These are phyloP conservation scores for Antheraea mylitta DNA, from an alignment of 1,140 invertebrate genomes.

Conservation along the genomic window DNA sequence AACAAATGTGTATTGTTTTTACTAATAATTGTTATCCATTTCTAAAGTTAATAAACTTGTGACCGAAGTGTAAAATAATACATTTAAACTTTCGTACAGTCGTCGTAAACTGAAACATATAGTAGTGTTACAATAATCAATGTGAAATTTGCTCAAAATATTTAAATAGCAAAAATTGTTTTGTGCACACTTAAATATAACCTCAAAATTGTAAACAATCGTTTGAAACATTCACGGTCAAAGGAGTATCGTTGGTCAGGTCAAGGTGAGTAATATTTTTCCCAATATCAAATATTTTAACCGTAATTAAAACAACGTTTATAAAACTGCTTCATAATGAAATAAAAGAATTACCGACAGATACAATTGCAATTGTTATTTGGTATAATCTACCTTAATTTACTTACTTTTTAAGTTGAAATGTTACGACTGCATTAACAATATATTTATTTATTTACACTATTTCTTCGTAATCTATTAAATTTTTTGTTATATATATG, in stretches of 20 bases:
- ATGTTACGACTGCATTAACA: too few species aligned
- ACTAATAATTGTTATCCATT: not conserved
- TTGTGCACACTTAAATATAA: slow-evolving; percentile 15
- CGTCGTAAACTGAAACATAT: not conserved
- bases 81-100: not conserved
- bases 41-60: not conserved
- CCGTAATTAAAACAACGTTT: not conserved
- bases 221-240: slow-evolving; percentile 12
- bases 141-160: not conserved
- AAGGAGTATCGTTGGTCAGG: slow-evolving; percentile 13
- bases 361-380: too few species aligned
- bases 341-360: not conserved
- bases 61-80: not conserved
- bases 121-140: not conserved
- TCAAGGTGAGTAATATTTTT: slow-evolving; percentile 6
- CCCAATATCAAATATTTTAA: not conserved
- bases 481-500: too few species aligned
- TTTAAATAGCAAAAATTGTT: not conserved
- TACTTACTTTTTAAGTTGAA: too few species aligned
- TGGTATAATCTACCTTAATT: too few species aligned
- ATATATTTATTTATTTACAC: too few species aligned
- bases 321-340: not conserved
- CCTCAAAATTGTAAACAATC: slow-evolving; percentile 24
- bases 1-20: not conserved
- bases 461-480: too few species aligned